phyloP scores from a whole-genome alignment of 1,140 invertebrate genomes.

The Nasonia longicornis region DNA sequence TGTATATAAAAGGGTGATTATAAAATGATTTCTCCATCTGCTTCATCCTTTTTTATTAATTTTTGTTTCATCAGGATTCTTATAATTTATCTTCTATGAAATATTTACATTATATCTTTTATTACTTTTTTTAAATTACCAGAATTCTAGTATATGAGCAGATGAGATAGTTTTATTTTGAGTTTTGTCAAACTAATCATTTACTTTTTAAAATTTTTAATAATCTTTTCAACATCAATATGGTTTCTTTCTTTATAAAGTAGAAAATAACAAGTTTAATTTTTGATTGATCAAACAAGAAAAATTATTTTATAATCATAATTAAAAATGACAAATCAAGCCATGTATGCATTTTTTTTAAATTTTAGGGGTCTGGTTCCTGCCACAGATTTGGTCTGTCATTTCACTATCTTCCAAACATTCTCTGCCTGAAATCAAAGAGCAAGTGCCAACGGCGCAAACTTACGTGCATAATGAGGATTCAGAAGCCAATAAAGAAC shows the following conservation, averaged over 20 bases:
- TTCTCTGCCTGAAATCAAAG: constrained; percentile 13
- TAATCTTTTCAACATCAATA: not conserved
- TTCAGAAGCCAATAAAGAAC: constrained; percentile 41
- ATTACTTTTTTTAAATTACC: no score
- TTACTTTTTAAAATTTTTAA: not conserved
- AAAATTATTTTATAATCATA: constrained; percentile 20
- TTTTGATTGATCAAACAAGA: constrained; percentile 19
- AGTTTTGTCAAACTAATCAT: not conserved
- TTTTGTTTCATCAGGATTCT: not conserved
- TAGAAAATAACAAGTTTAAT: not conserved
- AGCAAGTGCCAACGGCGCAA: not conserved
- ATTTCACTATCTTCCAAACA: constrained; percentile 33
- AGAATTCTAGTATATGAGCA: no score
- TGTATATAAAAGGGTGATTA: constrained; percentile 1
- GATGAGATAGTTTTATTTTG: constrained; percentile 3
- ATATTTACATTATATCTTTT: not conserved
- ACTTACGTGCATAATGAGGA: constrained; percentile 22
- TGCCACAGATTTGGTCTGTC: constrained; percentile 45
- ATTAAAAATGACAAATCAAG: constrained; percentile 16
- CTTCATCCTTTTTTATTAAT: not conserved
- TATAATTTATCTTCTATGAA: not conserved
- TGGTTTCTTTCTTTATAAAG: not conserved
- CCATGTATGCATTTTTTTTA: not conserved
- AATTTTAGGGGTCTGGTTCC: constrained; percentile 59
- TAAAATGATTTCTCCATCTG: constrained; percentile 27